Evolutionary conservation across 2,797 vertebrate genomes (phyloP), one percentile per base, ranked within the genome.

Genomic region (Acipenser oxyrinchus): DNA sequence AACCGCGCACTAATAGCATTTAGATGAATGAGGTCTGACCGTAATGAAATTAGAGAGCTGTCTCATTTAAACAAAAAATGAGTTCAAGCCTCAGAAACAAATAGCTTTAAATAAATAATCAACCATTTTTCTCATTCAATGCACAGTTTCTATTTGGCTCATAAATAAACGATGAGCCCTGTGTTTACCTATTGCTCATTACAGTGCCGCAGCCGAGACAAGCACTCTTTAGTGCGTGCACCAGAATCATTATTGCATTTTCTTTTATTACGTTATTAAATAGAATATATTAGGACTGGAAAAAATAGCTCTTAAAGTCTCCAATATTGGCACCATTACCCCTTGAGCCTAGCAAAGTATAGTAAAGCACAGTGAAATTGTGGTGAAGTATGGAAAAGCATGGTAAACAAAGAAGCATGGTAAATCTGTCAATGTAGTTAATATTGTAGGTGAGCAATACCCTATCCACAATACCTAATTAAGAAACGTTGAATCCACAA

Each of bases 101-200:
- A 76, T 71, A 66, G 70, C 73, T 81, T 73, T 91, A 81, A 93
- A 93, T 94, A 90, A 95, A 90, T 93, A 85, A 95, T 92, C 75
- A 78, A 82, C 75, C 75, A 81, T 85, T 87, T 88, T 91, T 88
- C 82, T 80, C 73, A 80, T 79, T 74, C 76, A 82, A 82, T 68
- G 78, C 82, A 82, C 83, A 72, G 78, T 78, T 81, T 81, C 76
- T 89, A 77, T 91, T 88, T 89, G 81, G 81, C 84, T 91, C 82
- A 93, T 94, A 83, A 95, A 95, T 94, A 93, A 94, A 87, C 90
- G 77, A 96, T 74, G 71, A 79, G 70, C 53, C 72, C 78, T 81
- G 82, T 89, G 86, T 92, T 88, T 90, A 88, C 83, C 85, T 74
- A 53, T 80, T 74, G 74, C 79, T 87, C 81, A 81, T 88, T 88